A percentile compares a stretch with the other conserved stretches of the same genome.
phyloP scores from a whole-genome alignment of 64 coral and sea anemone species.

The Montipora foliosa region DNA sequence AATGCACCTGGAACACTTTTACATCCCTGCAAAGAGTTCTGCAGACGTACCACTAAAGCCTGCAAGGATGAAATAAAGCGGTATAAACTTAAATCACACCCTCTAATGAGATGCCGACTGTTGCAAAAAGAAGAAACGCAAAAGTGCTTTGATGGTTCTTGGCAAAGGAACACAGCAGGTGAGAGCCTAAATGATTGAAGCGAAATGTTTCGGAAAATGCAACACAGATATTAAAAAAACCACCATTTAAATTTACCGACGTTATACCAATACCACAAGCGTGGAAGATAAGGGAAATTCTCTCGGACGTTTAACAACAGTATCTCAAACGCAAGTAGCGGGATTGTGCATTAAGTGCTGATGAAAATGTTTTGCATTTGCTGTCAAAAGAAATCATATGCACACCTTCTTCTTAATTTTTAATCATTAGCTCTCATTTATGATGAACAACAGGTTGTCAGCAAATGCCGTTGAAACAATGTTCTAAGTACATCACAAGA shows the following conservation, averaged over 20 bases:
- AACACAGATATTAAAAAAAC: background rate
- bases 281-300: background rate
- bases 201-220: background rate
- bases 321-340: too few relatives aligned
- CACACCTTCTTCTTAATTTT: too few relatives aligned
- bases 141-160: constrained; percentile 28
- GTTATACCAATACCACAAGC: background rate
- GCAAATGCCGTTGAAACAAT: background rate
- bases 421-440: too few relatives aligned
- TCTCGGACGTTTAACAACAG: too few relatives aligned
- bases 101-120: background rate
- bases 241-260: background rate
- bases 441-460: background rate
- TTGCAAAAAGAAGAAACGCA: background rate
- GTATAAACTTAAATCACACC: background rate
- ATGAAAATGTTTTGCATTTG: too few relatives aligned
- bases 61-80: background rate
- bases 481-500: background rate
- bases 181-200: background rate
- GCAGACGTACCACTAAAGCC: background rate
- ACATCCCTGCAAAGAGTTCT: constrained; percentile 45
- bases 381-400: background rate
- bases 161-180: constrained; percentile 4
- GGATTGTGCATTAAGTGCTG: too few relatives aligned
- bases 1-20: background rate